Evolutionary conservation across 2,888 invertebrate genomes (phyloP), one percentile per base, ranked within the genome.

Genomic region (Philaethria dido): DNA sequence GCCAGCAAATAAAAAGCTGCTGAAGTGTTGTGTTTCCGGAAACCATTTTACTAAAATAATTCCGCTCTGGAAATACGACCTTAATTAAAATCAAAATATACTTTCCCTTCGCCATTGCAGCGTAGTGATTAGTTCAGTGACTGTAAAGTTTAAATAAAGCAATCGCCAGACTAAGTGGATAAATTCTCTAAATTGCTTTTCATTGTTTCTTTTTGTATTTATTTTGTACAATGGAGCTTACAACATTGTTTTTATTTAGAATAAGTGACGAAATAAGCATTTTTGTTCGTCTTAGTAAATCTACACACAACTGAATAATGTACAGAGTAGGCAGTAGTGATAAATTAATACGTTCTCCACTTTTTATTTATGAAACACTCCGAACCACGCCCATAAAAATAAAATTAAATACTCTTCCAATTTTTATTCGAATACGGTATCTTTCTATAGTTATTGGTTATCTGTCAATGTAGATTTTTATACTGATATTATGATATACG

Each of bases 41-140:
- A 65, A 60, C 50, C 57, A 16, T 60, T 65, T 60, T 60, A 50
- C 50, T 59, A 55, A 64, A 69, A 52, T 69, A 64, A 69, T 69
- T 69, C 39, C 54, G 55, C 66, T 50, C 45, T 67, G 42, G 29
- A 50, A 55, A 62, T 62, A 62, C 57, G 39, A 52, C 66, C 57
- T 65, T 61, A 55, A 57, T 64, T 60, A 69, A 45, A 62, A 62
- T 66, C 55, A 57, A 59, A 63, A 52, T 45, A 67, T 45, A 45
- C 45, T 45, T 60, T 45, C 60, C 45, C 33, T 33, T 45, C 29
- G 5, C 42, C 22, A 57, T 57, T 57, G 42, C 39, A 57, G 42
- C 57, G 22, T 22, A 39, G 55, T 42, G 39, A 57, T 57, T 57
- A 57, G 57, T 55, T 39, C 20, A 22, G 20, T 52, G 29, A 52